Percentiles rank a stretch among this genome's conserved stretches.
Conservation (phyloP, 2,888 invertebrate species). For the Labia minor region DNA sequence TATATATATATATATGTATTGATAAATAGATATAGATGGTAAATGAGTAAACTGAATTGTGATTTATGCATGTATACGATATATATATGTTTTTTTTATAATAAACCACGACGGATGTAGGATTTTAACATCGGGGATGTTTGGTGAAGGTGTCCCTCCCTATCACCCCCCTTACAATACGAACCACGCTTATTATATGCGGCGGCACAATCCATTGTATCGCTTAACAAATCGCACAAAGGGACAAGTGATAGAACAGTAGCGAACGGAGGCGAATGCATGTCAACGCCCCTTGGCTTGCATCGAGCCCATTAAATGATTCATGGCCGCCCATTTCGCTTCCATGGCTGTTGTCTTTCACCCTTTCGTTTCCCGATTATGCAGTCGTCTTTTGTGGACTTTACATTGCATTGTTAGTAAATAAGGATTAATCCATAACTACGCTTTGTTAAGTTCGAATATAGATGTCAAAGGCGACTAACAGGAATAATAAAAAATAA, state of each 20-base stretch:
- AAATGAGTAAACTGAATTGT: no score
- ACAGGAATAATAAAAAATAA: not conserved
- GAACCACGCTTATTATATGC: not conserved
- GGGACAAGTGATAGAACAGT: constrained; percentile 13
- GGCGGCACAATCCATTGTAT: not conserved
- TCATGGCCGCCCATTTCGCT: not conserved
- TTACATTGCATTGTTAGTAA: not conserved
- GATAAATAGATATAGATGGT: no score
- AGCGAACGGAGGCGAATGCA: not conserved
- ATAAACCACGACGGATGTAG: no score
- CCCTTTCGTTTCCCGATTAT: not conserved
- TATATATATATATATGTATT: no score
- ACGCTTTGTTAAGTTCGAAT: not conserved
- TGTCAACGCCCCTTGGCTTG: constrained; percentile 7
- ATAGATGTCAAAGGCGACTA: constrained; percentile 8
- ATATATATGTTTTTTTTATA: no score
- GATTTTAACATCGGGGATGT: no score
- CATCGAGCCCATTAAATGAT: constrained; percentile 2
- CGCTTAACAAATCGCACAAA: not conserved
- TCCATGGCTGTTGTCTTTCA: not conserved
- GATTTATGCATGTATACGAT: no score
- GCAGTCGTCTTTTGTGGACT: constrained; percentile 5
- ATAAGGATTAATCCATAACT: not conserved
- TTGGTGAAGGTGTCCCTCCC: not conserved
- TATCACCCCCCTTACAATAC: not conserved